Evolutionary conservation across 2,797 vertebrate genomes (phyloP).

Genomic region (Acrocephalus scirpaceus): DNA sequence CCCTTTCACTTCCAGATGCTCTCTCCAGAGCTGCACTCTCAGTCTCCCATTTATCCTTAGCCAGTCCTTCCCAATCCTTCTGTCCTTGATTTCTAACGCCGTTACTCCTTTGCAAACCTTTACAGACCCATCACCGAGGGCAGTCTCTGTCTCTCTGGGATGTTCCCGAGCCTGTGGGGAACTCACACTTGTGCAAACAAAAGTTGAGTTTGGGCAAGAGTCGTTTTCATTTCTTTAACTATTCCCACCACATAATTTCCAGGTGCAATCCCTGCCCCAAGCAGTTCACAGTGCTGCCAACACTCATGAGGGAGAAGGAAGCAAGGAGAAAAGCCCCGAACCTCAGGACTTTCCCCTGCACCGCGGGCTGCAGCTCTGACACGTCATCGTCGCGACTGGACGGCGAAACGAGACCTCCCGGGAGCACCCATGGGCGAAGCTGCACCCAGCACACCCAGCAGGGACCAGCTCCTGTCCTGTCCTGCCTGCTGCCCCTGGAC

Average conservation of each 20-base stretch:
- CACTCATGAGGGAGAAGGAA: background rate
- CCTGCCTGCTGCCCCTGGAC: background rate
- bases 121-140: background rate
- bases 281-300: background rate
- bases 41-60: background rate
- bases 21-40: background rate
- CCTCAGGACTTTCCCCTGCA: background rate
- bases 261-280: background rate
- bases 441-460: background rate
- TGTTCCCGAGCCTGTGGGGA: background rate
- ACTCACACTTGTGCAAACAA: background rate
- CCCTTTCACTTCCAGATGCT: background rate
- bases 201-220: background rate
- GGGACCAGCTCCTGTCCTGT: background rate
- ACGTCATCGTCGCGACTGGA: background rate
- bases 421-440: background rate
- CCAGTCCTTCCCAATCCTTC: conserved; percentile 12
- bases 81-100: rapidly evolving
- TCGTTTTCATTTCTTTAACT: background rate
- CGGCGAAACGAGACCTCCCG: background rate
- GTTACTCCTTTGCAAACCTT: background rate
- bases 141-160: background rate
- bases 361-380: conserved; percentile 4
- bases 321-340: background rate
- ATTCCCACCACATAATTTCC: background rate